Evolutionary conservation across 2,797 vertebrate genomes (phyloP), one percentile per base, ranked within the genome.

Genomic region (Phrynocephalus guinanensis): DNA sequence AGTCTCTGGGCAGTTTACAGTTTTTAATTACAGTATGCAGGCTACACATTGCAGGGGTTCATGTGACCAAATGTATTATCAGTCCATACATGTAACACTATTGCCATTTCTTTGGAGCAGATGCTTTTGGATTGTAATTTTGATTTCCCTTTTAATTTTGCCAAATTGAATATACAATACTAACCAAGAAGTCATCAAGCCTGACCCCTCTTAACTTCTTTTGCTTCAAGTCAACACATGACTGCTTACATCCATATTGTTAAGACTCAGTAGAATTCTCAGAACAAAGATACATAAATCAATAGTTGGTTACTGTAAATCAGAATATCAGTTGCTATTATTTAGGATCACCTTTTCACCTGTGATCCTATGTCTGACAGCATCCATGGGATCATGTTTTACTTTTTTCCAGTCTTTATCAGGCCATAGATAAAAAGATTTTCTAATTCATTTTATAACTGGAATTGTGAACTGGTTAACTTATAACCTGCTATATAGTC

Each of bases 401-500:
- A 26, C 56, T 91, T 87, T 56, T 2, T 78, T 18, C 83, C 78
- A 85, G 4, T 6, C 79, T 24, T 1, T 0, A 33, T 5, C 13
- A 60, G 24, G 22, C 0, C 3, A 80, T 8, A n/a, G 16, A 56
- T 0, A 91, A 73, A n/a, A 71, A 68, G 60, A 56, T 2, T 83
- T 79, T 89, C 13, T 2, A 56, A 73, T 33, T 33, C 22, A 1
- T 44, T 81, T 10, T 56, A 67, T 28, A 73, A n/a, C 86, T 89
- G 56, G 77, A 6, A 15, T 52, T 80, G 87, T 84, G 82, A 88
- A 26, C 38, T 88, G 88, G 83, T 90, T 75, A 92, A 1, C 33
- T 71, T 89, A 38, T 75, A 44, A 16, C 20, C 73, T 68, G 30
- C 85, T 87, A 89, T 2, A 3, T 5, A 82, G 52, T 91, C 78